A percentile compares a stretch with the other conserved stretches of the same genome.
Evolutionary conservation across 2,888 invertebrate species (phyloP).

Genomic region (Lottia gigantea): DNA sequence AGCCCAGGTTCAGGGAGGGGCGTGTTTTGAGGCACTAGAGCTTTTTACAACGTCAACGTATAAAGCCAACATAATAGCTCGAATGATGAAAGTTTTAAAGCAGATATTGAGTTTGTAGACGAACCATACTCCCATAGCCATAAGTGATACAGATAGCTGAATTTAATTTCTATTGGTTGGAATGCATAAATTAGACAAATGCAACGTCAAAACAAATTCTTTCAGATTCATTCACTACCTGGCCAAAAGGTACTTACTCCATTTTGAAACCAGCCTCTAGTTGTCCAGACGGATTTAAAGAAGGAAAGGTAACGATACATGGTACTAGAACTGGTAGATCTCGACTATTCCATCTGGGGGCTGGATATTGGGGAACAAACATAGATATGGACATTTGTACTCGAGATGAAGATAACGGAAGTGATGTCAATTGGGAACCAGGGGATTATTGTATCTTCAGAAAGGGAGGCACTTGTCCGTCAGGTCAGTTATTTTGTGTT

Average conservation of each 20-base stretch:
- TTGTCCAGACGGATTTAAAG: conserved; percentile 33
- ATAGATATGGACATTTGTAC: neutral
- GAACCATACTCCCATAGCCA: no score
- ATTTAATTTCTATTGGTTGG: no score
- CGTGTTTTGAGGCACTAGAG: no score
- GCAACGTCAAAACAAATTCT: no score
- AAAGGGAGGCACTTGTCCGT: conserved; percentile 17
- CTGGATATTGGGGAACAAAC: neutral
- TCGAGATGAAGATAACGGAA: neutral
- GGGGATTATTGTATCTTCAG: conserved; percentile 21
- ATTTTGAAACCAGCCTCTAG: conserved; percentile 31
- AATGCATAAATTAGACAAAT: no score
- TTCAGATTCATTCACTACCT: conserved; percentile 12
- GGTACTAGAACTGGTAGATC: conserved; percentile 1
- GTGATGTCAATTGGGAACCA: conserved; percentile 13
- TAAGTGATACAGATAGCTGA: no score
- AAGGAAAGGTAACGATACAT: conserved; percentile 16
- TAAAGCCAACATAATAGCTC: no score
- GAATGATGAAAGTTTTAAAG: no score
- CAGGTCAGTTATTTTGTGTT: neutral
- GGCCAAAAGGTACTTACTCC: conserved; percentile 30
- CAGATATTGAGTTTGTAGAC: no score
- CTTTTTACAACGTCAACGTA: no score
- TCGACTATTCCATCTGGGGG: neutral
- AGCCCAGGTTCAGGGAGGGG: no score